Evolutionary conservation across 1,140 invertebrate genomes (phyloP).

Genomic region (Arion vulgaris): DNA sequence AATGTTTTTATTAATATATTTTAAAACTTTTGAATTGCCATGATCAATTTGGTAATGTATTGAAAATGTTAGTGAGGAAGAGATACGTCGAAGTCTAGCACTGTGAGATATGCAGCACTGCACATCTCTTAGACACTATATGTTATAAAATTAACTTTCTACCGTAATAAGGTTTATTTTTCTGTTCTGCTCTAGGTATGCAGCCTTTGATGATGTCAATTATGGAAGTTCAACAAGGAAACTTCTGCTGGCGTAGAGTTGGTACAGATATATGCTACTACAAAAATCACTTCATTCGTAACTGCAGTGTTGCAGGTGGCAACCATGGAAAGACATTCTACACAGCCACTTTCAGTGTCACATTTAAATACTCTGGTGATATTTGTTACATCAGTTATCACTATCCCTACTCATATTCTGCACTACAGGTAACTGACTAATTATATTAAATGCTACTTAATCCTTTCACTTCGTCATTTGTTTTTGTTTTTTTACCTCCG

Average conservation of each 20-base stretch:
- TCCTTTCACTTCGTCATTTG: no score
- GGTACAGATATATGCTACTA: conserved; percentile 89
- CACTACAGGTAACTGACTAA: conserved; percentile 73
- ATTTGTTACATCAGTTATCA: conserved; percentile 95
- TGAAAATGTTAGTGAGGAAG: no score
- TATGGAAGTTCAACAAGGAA: conserved; percentile 78
- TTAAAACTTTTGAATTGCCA: no score
- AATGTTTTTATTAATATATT: no score
- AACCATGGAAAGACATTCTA: conserved; percentile 79
- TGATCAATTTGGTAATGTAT: no score
- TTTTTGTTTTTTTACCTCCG: no score
- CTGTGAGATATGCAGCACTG: no score
- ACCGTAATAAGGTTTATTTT: no score
- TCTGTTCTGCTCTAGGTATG: conserved; percentile 78
- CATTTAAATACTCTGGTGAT: conserved; percentile 91
- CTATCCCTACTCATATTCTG: conserved; percentile 95
- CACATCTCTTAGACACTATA: no score
- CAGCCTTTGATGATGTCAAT: conserved; percentile 92
- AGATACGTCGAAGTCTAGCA: no score
- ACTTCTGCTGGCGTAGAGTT: conserved; percentile 81
- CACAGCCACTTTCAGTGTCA: conserved; percentile 93
- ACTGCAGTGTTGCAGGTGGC: conserved; percentile 71
- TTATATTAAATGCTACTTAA: no score
- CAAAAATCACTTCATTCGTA: conserved; percentile 71
- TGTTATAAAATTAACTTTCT: no score